A percentile compares a stretch with the other conserved stretches of the same genome.
phyloP scores from a whole-genome alignment of 2,113 vertebrate genomes.

The Anhinga rufa region DNA sequence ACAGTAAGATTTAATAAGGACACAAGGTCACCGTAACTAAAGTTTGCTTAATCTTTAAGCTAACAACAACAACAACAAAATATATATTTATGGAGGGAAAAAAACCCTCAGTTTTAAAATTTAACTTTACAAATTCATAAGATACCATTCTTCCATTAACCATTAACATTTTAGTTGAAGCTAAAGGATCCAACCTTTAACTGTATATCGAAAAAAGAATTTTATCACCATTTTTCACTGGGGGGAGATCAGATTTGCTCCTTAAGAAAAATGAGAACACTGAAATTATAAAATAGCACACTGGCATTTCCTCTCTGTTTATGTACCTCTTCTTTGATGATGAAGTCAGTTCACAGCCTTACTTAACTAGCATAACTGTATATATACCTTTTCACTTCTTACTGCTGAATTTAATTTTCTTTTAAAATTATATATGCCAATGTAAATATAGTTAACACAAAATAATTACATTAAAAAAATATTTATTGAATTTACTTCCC shows the following conservation, averaged over 20 bases:
- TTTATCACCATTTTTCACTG: background rate
- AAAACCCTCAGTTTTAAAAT: rapidly evolving
- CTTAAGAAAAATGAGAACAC: background rate
- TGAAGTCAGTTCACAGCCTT: background rate
- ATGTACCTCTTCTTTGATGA: background rate
- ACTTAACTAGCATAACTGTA: background rate
- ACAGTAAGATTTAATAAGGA: background rate
- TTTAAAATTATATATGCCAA: background rate
- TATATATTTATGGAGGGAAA: background rate
- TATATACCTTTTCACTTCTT: background rate
- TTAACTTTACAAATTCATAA: background rate
- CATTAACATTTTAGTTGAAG: background rate
- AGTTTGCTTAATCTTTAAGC: background rate
- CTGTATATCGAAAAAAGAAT: rapidly evolving
- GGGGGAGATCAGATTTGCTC: background rate
- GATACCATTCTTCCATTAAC: background rate
- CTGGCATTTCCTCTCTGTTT: background rate
- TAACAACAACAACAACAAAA: background rate
- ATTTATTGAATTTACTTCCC: conserved; percentile 14
- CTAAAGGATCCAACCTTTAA: background rate
- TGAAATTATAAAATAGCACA: background rate
- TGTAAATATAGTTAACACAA: conserved; percentile 14
- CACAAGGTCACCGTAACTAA: background rate
- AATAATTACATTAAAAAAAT: conserved; percentile 3
- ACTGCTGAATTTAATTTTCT: background rate